Conservation (phyloP, 1,140 invertebrate genomes). For the Zaprionus inermis region DNA sequence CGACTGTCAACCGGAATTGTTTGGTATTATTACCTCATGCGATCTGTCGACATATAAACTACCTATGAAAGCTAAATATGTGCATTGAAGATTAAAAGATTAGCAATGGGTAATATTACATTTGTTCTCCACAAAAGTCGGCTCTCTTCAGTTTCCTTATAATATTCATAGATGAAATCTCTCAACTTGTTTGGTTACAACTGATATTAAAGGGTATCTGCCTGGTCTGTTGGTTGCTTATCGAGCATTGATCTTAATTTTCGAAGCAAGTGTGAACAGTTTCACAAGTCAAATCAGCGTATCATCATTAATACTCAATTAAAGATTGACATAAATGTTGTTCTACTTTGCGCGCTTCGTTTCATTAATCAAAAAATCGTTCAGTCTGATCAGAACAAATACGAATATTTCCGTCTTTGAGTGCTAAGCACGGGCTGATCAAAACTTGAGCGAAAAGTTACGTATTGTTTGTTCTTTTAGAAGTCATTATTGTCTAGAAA, state of each 20-base stretch:
- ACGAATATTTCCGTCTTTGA: constrained; percentile 28
- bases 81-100: not conserved
- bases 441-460: not conserved
- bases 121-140: not conserved
- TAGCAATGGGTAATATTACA: not conserved
- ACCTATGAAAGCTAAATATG: not conserved
- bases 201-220: not conserved
- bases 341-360: constrained; percentile 73
- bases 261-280: constrained; percentile 51
- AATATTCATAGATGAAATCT: not conserved
- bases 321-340: constrained; percentile 72
- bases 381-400: constrained; percentile 29
- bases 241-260: constrained; percentile 11
- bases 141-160: not conserved
- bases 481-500: not conserved
- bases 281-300: constrained; percentile 54
- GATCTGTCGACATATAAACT: not conserved
- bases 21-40: constrained; percentile 14
- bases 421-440: not conserved
- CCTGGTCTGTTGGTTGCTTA: constrained; percentile 36
- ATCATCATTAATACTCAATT: constrained; percentile 81
- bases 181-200: not conserved
- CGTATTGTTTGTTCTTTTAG: not conserved
- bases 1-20: constrained; percentile 25
- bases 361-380: constrained; percentile 68